These are phyloP conservation scores for Pseudonaja textilis DNA, from an alignment of 2,113 vertebrate species.

Conservation along the genomic window DNA sequence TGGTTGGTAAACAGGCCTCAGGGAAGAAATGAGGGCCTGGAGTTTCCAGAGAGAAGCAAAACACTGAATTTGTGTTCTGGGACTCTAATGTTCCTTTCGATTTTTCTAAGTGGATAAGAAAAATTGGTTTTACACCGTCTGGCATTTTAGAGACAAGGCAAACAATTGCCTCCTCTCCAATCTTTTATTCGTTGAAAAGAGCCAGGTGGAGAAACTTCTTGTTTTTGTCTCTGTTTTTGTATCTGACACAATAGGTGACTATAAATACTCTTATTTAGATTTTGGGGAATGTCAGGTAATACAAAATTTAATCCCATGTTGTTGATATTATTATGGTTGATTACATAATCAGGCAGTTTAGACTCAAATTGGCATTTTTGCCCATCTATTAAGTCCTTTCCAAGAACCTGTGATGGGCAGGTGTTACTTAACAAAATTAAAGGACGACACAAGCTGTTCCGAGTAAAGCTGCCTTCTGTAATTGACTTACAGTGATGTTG, in stretches of 20 bases:
- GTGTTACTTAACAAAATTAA: background rate
- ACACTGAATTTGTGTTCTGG: background rate
- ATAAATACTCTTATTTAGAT: background rate
- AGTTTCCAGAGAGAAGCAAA: background rate
- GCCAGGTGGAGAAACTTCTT: background rate
- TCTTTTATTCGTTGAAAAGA: constrained; percentile 14
- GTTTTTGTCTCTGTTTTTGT: constrained; percentile 1
- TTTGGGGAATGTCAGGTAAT: background rate
- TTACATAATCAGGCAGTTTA: background rate
- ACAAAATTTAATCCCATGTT: background rate
- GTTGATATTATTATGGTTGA: background rate
- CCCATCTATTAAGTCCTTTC: background rate
- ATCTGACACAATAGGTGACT: background rate
- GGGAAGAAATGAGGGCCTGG: background rate
- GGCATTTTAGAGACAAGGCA: background rate
- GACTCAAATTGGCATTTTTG: background rate
- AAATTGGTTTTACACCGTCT: background rate
- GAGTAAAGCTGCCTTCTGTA: background rate
- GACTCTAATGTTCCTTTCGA: background rate
- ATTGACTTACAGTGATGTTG: too few species aligned
- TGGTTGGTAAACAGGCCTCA: background rate
- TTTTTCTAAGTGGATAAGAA: background rate
- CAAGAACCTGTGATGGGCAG: background rate
- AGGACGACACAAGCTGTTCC: background rate
- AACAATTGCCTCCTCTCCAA: background rate